phyloP scores from a whole-genome alignment of 1,140 invertebrate species.

The Phthorimaea operculella region DNA sequence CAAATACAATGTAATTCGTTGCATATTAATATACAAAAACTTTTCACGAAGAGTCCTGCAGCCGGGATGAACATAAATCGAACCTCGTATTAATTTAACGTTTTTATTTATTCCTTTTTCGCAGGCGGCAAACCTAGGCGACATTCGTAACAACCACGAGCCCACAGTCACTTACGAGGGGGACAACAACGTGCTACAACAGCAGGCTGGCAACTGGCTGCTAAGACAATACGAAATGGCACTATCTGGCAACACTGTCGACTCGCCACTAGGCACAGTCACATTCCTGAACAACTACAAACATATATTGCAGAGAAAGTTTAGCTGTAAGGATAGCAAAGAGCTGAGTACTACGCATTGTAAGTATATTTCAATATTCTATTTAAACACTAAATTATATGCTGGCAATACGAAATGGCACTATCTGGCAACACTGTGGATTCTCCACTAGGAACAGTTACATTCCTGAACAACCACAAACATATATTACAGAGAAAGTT shows the following conservation, averaged over 20 bases:
- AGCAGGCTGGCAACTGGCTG: conserved; percentile 94
- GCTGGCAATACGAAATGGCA: conserved; percentile 69
- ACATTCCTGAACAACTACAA: conserved; percentile 70
- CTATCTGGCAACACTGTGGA: conserved; percentile 53
- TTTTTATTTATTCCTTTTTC: too few relatives aligned
- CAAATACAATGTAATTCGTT: too few relatives aligned
- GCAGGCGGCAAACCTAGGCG: conserved; percentile 74
- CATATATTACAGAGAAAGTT: conserved; percentile 69
- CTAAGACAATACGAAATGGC: conserved; percentile 73
- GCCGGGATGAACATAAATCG: too few relatives aligned
- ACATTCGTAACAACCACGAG: conserved; percentile 89
- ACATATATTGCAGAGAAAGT: conserved; percentile 66
- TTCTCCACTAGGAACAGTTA: conserved; percentile 74
- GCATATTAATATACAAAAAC: too few relatives aligned
- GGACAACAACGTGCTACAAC: conserved; percentile 94
- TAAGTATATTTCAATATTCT: conserved; percentile 48
- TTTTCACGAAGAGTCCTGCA: too few relatives aligned
- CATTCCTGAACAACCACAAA: conserved; percentile 70
- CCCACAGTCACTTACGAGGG: conserved; percentile 96
- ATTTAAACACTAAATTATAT: too few relatives aligned
- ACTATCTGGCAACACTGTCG: conserved; percentile 49
- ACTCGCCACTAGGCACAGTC: conserved; percentile 73
- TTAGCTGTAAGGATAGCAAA: conserved; percentile 51
- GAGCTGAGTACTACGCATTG: conserved; percentile 70
- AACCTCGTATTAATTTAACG: too few relatives aligned